Base-by-base conservation (phyloP, 2,888 invertebrate species). In the Colletes collaris region DNA sequence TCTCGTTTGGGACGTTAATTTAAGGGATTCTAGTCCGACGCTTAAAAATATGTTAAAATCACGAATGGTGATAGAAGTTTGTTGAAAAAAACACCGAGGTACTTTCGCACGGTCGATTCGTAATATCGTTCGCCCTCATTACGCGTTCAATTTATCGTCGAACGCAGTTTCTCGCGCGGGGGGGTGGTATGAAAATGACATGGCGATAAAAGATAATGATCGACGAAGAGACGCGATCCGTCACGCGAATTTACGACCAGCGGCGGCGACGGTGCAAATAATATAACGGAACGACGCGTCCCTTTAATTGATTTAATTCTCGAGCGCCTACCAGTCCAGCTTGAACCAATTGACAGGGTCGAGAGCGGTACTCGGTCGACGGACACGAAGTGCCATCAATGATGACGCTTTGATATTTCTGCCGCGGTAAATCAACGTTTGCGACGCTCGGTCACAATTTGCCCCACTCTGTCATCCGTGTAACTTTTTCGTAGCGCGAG, bases 271-370 rank as follows among this genome's bases (percentile, higher is more conserved):
- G 67, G 68, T 46, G 75, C 82, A 81, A 83, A 81, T 86, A 71
- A 76, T 66, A 46, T 58, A 76, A 84, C 81, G 63, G 70, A 58
- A 74, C 69, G 68, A 70, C 73, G 35, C 53, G 58, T 79, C 67
- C 65, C 58, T 84, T 84, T 86, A 87, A 87, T 88, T 86, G 87
- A 88, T 87, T 88, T 79, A 81, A 84, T 85, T 83, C 67, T 68
- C 63, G 74, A 69, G 75, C 59, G 73, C 68, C 62, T 58, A 44
- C 11, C 62, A 64, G 69, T 71, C 84, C 79, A 86, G 85, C 86
- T 83, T 81, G 83, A 83, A 82, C 79, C 87, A 89, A 89, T 88
- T 88, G 87, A 81, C 82, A 84, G 87, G 83, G 84, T 89, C 84
- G 82, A 81, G 81, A 81, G 86, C 68, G 72, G 67, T 16, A 52